Evolutionary conservation across 2,888 invertebrate genomes (phyloP), one percentile per base, ranked within the genome.

Genomic region (Petrolisthes manimaculis): DNA sequence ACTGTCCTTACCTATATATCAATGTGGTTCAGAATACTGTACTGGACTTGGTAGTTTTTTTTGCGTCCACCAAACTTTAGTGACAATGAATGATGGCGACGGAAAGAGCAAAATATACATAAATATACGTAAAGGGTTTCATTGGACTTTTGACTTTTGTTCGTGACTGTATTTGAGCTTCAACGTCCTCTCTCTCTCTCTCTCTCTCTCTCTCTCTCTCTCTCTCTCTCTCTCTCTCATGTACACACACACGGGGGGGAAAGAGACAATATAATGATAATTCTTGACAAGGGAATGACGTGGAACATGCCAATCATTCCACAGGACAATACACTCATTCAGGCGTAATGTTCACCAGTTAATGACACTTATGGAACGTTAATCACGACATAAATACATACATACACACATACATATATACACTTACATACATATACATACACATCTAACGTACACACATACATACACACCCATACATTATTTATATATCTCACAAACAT

Each of bases 391-490:
- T 18, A 18, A 1, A 67, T 18, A 67, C 67, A 67, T 18, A 67
- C 67, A 18, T 18, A 67, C 67, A 18, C 3, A 67, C 67, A 67
- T 18, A 37, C 74, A 74, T n/a, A 74, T n/a, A 74, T 24, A 71
- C 71, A 71, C 6, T 24, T n/a, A 74, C 74, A 74, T 24, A 71
- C 71, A 71, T 24, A 71, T n/a, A 74, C 74, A 74, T 24, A 71
- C 71, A 71, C 6, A 71, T 37, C 37, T 37, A 37, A 37, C 37
- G 2, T 37, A 37, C 37, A 37, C 2, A 37, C 37, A 37, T 37
- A 37, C 37, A 37, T 37, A 37, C 37, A 37, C 37, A 37, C 2
- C 37, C 37, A 37, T 37, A 37, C 37, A 37, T 37, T 37, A 37
- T 37, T 37, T 1, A 37, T 37, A 37, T 37, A 37, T 37, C 37